Base-by-base conservation (phyloP, 2,113 vertebrate species). In the Naja naja region DNA sequence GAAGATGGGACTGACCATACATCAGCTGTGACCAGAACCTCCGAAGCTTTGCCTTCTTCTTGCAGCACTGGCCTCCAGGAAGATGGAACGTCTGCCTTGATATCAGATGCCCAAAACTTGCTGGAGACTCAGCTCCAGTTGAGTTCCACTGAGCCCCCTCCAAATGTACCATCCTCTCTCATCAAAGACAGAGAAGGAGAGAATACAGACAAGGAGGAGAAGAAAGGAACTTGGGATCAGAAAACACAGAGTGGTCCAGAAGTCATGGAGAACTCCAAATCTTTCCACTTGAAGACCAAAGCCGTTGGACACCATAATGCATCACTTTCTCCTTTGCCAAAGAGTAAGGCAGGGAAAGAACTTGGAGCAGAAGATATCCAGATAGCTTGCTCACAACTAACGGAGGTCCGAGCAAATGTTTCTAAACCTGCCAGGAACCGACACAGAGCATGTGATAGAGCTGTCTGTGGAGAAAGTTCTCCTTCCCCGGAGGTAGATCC, bases 281-380 rank as follows among this genome's bases (percentile, higher is more conserved):
- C 89, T 81, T 64, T 89, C 0, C 89, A 90, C 22, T 11, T 23
- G 43, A 93, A 90, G 92, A 85, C 74, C 91, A 95, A 90, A 89
- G 23, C 14, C 43, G 1, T 25, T 87, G 20, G 45, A 12, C 49
- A 88, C 93, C 93, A 93, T 56, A 92, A 91, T 6, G 0, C 3
- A 0, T 9, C 92, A 20, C 49, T 81, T 85, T 85, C 89, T 90
- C 91, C 91, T 85, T 92, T 91, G 54, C 85, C 55, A 8, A 89
- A 89, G 74, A 43, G 0, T 53, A 6, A 1, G 20, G 7, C 45
- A 20, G 69, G 55, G 92, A 93, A 55, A 74, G 55, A 11, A 60
- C 14, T 0, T 7, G 7, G 30, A 93, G 49, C 85, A 88, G 49
- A 93, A 86, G 8, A 3, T 81, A 81, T 34, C 53, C 94, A 20